phyloP scores from a whole-genome alignment of 2,888 invertebrate genomes.

The Platycheirus rosarum region DNA sequence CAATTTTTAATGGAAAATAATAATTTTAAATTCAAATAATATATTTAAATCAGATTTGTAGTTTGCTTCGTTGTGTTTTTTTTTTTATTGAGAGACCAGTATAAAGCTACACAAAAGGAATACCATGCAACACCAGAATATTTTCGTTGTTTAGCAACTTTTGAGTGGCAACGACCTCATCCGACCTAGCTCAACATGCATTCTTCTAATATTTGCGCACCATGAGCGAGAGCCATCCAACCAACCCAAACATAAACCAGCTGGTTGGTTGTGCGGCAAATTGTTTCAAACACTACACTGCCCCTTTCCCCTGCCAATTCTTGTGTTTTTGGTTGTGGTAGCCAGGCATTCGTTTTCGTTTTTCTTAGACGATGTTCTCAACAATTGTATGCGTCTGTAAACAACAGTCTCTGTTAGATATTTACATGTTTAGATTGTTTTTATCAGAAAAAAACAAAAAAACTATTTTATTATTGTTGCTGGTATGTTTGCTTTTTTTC shows the following conservation, averaged over 20 bases:
- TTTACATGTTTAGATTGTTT: constrained; percentile 46
- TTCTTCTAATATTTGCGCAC: constrained; percentile 71
- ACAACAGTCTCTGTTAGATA: constrained; percentile 55
- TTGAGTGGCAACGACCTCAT: constrained; percentile 74
- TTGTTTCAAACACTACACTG: constrained; percentile 32
- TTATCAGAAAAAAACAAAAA: constrained; percentile 23
- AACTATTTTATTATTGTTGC: constrained; percentile 13
- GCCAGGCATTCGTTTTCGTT: constrained; percentile 39
- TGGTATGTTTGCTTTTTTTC: constrained; percentile 21
- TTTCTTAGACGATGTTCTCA: constrained; percentile 35
- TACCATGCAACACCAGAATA: constrained; percentile 52
- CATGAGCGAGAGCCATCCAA: constrained; percentile 7
- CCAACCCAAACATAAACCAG: constrained; percentile 4
- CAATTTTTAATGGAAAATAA: constrained; percentile 26
- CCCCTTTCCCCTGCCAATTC: background rate
- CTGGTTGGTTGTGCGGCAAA: constrained; percentile 25
- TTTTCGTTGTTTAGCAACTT: constrained; percentile 68
- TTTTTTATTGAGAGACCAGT: background rate
- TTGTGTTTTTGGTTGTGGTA: background rate
- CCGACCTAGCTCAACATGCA: constrained; percentile 74
- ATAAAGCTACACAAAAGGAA: constrained; percentile 16
- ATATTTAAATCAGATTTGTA: constrained; percentile 22
- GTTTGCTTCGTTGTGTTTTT: background rate
- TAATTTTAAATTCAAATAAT: constrained; percentile 9
- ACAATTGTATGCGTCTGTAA: constrained; percentile 48